A percentile compares a stretch with the other conserved stretches of the same genome.
phyloP scores from a whole-genome alignment of 2,888 invertebrate species.

The Drosophila austrosaltans region DNA sequence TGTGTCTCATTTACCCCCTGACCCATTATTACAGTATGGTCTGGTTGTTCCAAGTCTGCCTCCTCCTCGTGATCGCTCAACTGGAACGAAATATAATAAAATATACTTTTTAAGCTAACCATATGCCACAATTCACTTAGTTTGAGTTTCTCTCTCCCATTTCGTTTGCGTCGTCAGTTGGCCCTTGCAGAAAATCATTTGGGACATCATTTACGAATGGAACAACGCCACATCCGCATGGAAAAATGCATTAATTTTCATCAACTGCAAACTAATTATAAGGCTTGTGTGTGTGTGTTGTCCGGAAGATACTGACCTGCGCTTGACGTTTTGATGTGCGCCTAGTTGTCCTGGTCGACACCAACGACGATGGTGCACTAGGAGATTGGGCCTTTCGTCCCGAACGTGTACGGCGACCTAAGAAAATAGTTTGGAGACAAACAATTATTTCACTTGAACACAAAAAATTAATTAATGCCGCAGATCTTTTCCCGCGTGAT shows the following conservation, averaged over 20 bases:
- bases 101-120: neutral
- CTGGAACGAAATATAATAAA: slow-evolving; percentile 48
- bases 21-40: slow-evolving; percentile 18
- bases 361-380: slow-evolving; percentile 72
- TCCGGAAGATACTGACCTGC: slow-evolving; percentile 68
- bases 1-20: slow-evolving; percentile 23
- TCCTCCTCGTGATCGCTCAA: slow-evolving; percentile 68
- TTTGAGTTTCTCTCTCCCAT: neutral
- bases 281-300: neutral
- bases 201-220: slow-evolving; percentile 84
- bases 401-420: slow-evolving; percentile 86
- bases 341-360: slow-evolving; percentile 70
- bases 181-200: slow-evolving; percentile 83
- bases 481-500: slow-evolving; percentile 63
- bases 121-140: neutral
- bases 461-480: slow-evolving; percentile 37
- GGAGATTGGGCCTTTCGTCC: slow-evolving; percentile 83
- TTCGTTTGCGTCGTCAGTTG: slow-evolving; percentile 79
- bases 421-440: slow-evolving; percentile 31
- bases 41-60: slow-evolving; percentile 29
- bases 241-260: slow-evolving; percentile 78
- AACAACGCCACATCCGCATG: slow-evolving; percentile 83
- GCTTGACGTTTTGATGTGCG: slow-evolving; percentile 79
- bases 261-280: slow-evolving; percentile 61
- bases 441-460: slow-evolving; percentile 12